Base-by-base conservation (phyloP, 2,113 vertebrate genomes). In the Myrmecobius fasciatus region DNA sequence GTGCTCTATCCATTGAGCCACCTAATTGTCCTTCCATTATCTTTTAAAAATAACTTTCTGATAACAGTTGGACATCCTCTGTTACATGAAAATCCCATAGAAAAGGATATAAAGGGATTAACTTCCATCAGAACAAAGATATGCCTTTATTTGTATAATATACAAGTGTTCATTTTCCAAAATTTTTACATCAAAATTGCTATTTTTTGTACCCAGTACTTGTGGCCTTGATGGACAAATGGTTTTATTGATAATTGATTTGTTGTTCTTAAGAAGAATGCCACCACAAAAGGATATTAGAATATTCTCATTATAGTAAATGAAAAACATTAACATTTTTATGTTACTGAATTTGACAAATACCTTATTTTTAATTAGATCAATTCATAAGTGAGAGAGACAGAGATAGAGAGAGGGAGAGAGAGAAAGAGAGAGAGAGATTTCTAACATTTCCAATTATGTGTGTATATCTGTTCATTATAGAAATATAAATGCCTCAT, bases 281-380 rank as follows among this genome's bases (percentile, higher is more conserved):
- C 8, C 51, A 56, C 36, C 89, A 92, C 2, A 95, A 0, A 25
- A 94, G n/a, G 53, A 88, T 94, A 49, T 97, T 95, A 96, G 53
- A 94, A 95, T 96, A 91, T 53, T 17, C 93, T 20, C 93, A 10
- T 89, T 91, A 48, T 91, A 43, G 60, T 93, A 96, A 95, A 95
- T 94, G 10, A 25, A 95, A 97, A 96, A 91, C 36, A 51, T 28
- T 88, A 94, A 96, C 20, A 93, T 60, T 96, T 96, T 95, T 11
- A 88, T 91, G 17, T 92, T 53, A 12, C 54, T 90, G 25, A 95
- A 96, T 31, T 88, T 53, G 75, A 94, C 31, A 95, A 75, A 94
- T 95, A 95, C 43, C 95, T 88, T 89, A 95, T 11, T 83, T 60
- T 49, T 97, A 95, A 96, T 93, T 96, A 96, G 91, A 67, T 92